Percentiles rank a stretch among this genome's conserved stretches.
These are phyloP conservation scores for Augochlora pura DNA, from an alignment of 1,140 invertebrate species.

Conservation along the genomic window DNA sequence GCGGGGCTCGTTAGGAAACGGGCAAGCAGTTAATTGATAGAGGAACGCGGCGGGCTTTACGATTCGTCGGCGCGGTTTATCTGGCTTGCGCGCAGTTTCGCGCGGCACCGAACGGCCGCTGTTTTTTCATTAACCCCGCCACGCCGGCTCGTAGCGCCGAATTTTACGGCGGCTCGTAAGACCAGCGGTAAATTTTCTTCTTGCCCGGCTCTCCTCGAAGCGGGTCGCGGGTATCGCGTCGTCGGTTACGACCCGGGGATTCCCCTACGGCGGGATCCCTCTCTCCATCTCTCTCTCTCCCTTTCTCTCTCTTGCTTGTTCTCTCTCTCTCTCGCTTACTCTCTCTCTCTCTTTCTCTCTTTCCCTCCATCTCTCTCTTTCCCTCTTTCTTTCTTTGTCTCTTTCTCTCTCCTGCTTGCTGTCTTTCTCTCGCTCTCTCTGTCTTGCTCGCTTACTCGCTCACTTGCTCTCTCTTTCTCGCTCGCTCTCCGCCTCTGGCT, in stretches of 20 bases:
- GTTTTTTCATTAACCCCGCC: constrained; percentile 52
- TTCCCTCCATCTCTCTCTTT: no score
- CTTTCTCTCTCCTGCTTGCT: no score
- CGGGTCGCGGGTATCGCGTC: constrained; percentile 37
- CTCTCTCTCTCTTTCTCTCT: no score
- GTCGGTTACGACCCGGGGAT: constrained; percentile 18
- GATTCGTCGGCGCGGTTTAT: constrained; percentile 29
- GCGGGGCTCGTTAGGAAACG: not conserved
- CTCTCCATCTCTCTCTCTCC: no score
- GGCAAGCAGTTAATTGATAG: constrained; percentile 47
- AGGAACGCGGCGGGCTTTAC: constrained; percentile 13
- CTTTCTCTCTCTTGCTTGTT: no score
- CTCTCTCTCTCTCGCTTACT: no score
- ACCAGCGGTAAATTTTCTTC: constrained; percentile 49
- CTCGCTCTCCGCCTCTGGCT: not conserved
- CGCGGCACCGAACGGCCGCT: not conserved
- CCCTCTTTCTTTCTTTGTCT: no score
- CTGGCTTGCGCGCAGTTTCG: not conserved
- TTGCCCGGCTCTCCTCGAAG: constrained; percentile 11
- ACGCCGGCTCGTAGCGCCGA: constrained; percentile 11
- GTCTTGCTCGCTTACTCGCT: no score
- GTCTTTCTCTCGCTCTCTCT: no score
- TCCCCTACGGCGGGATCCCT: not conserved
- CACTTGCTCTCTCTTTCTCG: no score
- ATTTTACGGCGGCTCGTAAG: constrained; percentile 57